Evolutionary conservation across 2,113 vertebrate genomes (phyloP), one percentile per base, ranked within the genome.

Genomic region (Lycaon pictus): DNA sequence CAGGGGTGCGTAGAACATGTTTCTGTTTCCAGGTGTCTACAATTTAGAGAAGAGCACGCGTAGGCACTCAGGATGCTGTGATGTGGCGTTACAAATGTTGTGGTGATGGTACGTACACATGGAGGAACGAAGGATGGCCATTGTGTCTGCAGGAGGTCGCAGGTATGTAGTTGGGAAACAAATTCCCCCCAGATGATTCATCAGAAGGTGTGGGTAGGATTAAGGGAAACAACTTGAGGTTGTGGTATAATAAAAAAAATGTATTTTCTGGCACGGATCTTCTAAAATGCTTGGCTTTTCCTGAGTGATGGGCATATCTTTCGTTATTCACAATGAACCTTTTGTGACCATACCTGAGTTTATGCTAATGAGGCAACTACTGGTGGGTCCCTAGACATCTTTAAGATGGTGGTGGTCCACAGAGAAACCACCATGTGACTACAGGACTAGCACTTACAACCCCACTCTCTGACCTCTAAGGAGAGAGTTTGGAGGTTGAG

Each of bases 31-130:
- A 62, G 11, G 37, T 72, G 15, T 79, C 29, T 11, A 17, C 3
- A 12, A n/a, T 15, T 4, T n/a, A 22, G 27, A 48, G 43, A n/a
- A 37, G 48, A 35, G 56, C 55, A 29, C 8, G 25, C 22, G 32
- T 17, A 71, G n/a, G 43, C 15, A 20, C 11, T 20, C 32, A 27
- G 65, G 29, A n/a, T 35, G 6, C 23, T 23, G 2, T 4, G 0
- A 9, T 0, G 7, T 7, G 7, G 13, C 12, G 1, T 13, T 43
- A 3, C 43, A 35, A 76, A 10, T 16, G 48, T 55, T n/a, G 9
- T 3, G 7, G 4, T 13, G 12, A 69, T 4, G 25, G 11, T 9
- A 11, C 7, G 1, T 29, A 17, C 11, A 65, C 4, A 29, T 15
- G 15, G 58, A 23, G 2, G 3, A 7, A 32, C 53, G 3, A 9